These are phyloP conservation scores for Lucifuga dentata DNA, from an alignment of 2,113 vertebrate species.

Conservation along the genomic window DNA sequence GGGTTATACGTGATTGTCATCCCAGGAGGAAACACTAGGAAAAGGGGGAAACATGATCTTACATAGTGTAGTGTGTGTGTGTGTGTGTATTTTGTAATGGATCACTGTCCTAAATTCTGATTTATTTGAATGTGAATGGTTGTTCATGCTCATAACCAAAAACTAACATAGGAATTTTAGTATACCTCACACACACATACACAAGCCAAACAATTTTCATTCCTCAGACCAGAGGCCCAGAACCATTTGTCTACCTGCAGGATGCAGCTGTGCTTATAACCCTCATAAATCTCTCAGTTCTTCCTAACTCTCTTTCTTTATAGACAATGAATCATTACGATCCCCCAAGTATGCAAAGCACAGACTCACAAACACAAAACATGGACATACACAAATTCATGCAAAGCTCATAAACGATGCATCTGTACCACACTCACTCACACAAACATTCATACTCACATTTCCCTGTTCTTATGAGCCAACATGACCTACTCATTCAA, in stretches of 20 bases:
- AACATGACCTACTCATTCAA: slow-evolving; percentile 39
- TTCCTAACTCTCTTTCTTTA: slow-evolving; percentile 37
- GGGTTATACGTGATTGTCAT: slow-evolving; percentile 59
- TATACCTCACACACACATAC: slow-evolving; percentile 13
- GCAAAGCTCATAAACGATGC: slow-evolving; percentile 53
- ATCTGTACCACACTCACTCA: slow-evolving; percentile 46
- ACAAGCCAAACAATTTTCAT: slow-evolving; percentile 30
- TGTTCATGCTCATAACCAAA: background rate
- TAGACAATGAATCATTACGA: slow-evolving; percentile 62
- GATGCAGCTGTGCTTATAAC: slow-evolving; percentile 72
- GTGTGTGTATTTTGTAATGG: slow-evolving; percentile 13
- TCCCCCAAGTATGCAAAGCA: slow-evolving; percentile 16
- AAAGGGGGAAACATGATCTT: slow-evolving; percentile 30
- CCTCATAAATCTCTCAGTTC: slow-evolving; percentile 59
- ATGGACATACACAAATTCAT: slow-evolving; percentile 40
- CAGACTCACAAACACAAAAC: slow-evolving; percentile 20
- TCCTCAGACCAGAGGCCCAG: slow-evolving; percentile 24
- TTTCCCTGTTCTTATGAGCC: slow-evolving; percentile 52
- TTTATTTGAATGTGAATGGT: background rate
- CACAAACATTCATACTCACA: slow-evolving; percentile 6
- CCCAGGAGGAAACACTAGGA: slow-evolving; percentile 41
- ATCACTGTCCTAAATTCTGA: slow-evolving; percentile 1
- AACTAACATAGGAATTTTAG: slow-evolving; percentile 30
- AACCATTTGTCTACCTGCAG: slow-evolving; percentile 48
- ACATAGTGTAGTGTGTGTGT: slow-evolving; percentile 9